These are phyloP conservation scores for Mastomys coucha DNA, from an alignment of 2,113 vertebrate species.

Conservation along the genomic window DNA sequence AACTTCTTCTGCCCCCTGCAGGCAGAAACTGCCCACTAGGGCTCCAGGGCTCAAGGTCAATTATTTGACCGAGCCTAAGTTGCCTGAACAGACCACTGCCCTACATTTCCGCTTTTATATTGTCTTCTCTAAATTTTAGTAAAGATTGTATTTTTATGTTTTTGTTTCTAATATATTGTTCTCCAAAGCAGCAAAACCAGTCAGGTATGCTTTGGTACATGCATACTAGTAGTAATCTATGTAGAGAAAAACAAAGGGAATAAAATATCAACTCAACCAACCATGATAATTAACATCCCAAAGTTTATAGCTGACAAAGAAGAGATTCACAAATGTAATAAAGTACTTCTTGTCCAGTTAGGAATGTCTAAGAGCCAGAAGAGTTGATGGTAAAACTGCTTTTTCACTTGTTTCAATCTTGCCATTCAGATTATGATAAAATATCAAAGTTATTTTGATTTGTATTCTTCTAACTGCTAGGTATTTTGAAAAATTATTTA, in stretches of 20 bases:
- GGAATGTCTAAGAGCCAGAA: neutral
- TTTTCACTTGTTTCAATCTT: neutral
- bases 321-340: neutral
- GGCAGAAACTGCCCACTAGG: too few species aligned
- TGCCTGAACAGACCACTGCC: too few species aligned
- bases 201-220: neutral
- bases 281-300: too few species aligned
- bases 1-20: too few species aligned
- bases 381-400: neutral
- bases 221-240: too few species aligned
- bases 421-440: neutral
- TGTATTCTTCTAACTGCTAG: neutral
- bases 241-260: too few species aligned
- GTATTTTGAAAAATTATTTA: neutral
- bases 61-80: too few species aligned
- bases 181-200: neutral
- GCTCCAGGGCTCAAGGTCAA: too few species aligned
- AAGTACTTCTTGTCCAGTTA: neutral
- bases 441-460: neutral
- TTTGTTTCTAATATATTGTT: neutral
- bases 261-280: neutral
- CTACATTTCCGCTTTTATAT: neutral
- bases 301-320: neutral
- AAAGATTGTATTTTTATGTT: neutral
- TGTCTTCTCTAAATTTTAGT: neutral